Evolutionary conservation across 1,140 invertebrate genomes (phyloP), one percentile per base, ranked within the genome.

Genomic region (Formica exsecta): DNA sequence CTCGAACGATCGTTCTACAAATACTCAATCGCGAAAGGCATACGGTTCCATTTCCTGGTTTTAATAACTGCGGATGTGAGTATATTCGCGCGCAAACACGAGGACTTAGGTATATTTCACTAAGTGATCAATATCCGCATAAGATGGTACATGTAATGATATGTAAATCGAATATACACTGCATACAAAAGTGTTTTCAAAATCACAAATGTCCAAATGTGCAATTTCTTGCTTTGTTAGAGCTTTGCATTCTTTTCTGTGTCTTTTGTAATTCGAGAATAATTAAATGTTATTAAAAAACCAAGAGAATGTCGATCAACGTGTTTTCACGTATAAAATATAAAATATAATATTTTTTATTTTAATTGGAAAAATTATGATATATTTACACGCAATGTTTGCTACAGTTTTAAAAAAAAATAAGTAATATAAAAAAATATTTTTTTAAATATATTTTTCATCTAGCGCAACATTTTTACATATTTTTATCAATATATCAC

Each of bases 51-150:
- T 59, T 44, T 81, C 65, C 51, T 59, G 65, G 16, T 61, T 81
- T 81, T 32, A 32, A 71, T 81, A 41, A 57, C 22, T 44, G 7
- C 25, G 19, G 19, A 41, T 57, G 22, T 4, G 22, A 59, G 5
- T 70, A 59, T 68, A 57, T 57, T 16, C 3, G n/a, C 13, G 13
- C 25, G 13, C 25, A 62, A 48, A 48, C 29, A 51, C 19, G n/a
- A 51, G 13, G 13, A 36, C 36, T 32, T 2, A 41, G 22, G n/a
- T 54, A 70, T 54, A 57, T 70, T 41, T 80, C 36, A 29, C 5
- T 29, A 25, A 65, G 51, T 80, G 16, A 79, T 65, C 62, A 38
- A 79, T 54, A 79, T 73, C 48, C 29, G 70, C 29, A 57, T 51
- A 38, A 75, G 38, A 19, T 11, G 9, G 6, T 65, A 19, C 59